A percentile compares a stretch with the other conserved stretches of the same genome.
These are phyloP conservation scores for Chondrilla cf. caribensis DNA, from an alignment of 37 sponge, comb jelly and placozoan species.

Conservation along the genomic window DNA sequence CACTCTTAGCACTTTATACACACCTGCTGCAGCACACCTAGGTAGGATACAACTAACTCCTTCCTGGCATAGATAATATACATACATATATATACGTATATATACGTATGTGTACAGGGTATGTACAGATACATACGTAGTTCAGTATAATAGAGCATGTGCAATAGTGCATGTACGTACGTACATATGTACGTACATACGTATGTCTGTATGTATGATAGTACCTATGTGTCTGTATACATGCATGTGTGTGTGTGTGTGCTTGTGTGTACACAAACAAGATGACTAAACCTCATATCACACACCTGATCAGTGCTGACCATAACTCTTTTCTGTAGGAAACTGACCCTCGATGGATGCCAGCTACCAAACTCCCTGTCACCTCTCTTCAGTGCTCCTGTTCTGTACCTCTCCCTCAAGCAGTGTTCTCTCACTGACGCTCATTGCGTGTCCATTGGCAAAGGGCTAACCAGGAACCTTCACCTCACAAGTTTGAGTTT, in stretches of 20 bases:
- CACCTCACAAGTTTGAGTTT: not conserved
- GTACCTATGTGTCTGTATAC: constrained; percentile 4
- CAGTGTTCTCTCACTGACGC: constrained; percentile 19
- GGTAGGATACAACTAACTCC: too few relatives aligned
- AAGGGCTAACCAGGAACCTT: constrained; percentile 10
- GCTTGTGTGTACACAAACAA: not conserved
- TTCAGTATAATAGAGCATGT: too few relatives aligned
- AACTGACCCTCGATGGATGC: not conserved
- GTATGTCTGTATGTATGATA: not conserved
- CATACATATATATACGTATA: too few relatives aligned
- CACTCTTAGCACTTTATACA: too few relatives aligned
- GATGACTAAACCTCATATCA: not conserved
- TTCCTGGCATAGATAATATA: too few relatives aligned
- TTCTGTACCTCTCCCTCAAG: constrained; percentile 21
- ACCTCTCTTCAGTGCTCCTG: not conserved
- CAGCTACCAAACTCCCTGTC: not conserved
- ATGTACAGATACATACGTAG: too few relatives aligned
- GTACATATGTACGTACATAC: not conserved
- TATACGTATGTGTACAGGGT: too few relatives aligned
- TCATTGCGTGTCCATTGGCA: constrained; percentile 11
- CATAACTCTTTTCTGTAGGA: constrained; percentile 19
- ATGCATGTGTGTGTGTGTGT: constrained; percentile 25
- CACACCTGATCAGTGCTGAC: not conserved
- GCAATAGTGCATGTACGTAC: not conserved
- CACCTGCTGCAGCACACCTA: too few relatives aligned